A percentile compares a stretch with the other conserved stretches of the same genome.
phyloP scores from a whole-genome alignment of 2,888 invertebrate species.

The Pseudoips prasinana region DNA sequence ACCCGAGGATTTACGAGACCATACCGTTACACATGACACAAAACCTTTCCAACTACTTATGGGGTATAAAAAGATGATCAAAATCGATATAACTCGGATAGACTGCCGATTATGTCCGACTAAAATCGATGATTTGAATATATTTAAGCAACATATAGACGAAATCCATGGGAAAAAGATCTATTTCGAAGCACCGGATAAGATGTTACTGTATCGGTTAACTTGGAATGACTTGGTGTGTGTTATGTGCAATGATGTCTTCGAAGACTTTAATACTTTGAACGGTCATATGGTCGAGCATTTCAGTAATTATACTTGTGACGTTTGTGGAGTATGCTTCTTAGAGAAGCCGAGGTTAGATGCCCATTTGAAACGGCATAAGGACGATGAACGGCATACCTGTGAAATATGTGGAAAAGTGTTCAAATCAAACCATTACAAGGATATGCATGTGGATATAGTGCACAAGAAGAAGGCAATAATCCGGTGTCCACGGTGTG shows the following conservation, averaged over 20 bases:
- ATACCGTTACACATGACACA: slow-evolving; percentile 65
- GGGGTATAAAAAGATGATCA: slow-evolving; percentile 73
- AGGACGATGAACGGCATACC: slow-evolving; percentile 74
- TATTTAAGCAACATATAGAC: slow-evolving; percentile 67
- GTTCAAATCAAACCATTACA: slow-evolving; percentile 71
- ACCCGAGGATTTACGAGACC: slow-evolving; percentile 68
- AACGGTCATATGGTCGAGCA: slow-evolving; percentile 74
- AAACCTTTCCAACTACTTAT: slow-evolving; percentile 69
- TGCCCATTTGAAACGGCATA: slow-evolving; percentile 71
- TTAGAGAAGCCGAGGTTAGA: slow-evolving; percentile 71
- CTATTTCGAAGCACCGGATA: slow-evolving; percentile 70
- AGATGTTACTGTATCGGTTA: slow-evolving; percentile 59
- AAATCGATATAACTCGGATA: slow-evolving; percentile 68
- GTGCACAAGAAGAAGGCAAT: slow-evolving; percentile 73
- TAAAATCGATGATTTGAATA: slow-evolving; percentile 60
- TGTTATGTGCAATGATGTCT: slow-evolving; percentile 69
- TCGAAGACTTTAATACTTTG: slow-evolving; percentile 66
- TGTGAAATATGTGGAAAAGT: slow-evolving; percentile 78
- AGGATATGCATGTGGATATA: slow-evolving; percentile 73
- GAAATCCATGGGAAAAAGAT: slow-evolving; percentile 66
- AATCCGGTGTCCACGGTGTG: slow-evolving; percentile 66
- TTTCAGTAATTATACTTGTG: slow-evolving; percentile 71
- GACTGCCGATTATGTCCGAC: slow-evolving; percentile 61
- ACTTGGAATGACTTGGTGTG: slow-evolving; percentile 72
- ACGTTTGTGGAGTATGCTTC: slow-evolving; percentile 72